phyloP scores from a whole-genome alignment of 2,888 invertebrate genomes.

The Antitype chi region DNA sequence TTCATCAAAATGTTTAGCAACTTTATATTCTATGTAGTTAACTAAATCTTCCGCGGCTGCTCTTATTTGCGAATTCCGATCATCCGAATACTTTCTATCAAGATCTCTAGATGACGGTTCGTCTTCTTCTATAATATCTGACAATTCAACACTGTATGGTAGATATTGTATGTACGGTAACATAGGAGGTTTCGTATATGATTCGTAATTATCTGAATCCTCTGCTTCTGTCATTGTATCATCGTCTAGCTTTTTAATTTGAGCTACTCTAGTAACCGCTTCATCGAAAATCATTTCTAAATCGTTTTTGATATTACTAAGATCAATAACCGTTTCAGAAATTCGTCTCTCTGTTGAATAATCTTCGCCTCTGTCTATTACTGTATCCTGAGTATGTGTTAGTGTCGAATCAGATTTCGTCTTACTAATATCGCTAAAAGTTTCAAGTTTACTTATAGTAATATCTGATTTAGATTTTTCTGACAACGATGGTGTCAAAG shows the following conservation, averaged over 20 bases:
- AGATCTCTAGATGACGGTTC: conserved; percentile 81
- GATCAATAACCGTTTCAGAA: conserved; percentile 85
- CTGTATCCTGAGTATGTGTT: conserved; percentile 87
- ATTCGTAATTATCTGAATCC: conserved; percentile 84
- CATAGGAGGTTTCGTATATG: conserved; percentile 84
- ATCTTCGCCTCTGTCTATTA: conserved; percentile 80
- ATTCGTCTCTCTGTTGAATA: conserved; percentile 78
- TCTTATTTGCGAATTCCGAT: conserved; percentile 74
- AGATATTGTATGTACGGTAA: conserved; percentile 77
- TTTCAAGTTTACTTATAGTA: conserved; percentile 86
- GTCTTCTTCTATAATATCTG: conserved; percentile 87
- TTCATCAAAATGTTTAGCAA: conserved; percentile 78
- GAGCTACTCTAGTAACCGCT: conserved; percentile 77
- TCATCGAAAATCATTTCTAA: conserved; percentile 84
- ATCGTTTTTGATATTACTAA: conserved; percentile 85
- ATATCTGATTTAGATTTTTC: conserved; percentile 88
- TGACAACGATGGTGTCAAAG: conserved; percentile 83
- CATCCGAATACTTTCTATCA: conserved; percentile 75
- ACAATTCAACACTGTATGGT: conserved; percentile 85
- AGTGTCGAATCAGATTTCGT: conserved; percentile 88
- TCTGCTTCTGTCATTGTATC: conserved; percentile 87
- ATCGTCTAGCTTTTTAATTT: conserved; percentile 75
- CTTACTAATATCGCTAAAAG: conserved; percentile 86
- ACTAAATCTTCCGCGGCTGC: conserved; percentile 81
- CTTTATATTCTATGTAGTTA: conserved; percentile 81